Evolutionary conservation across 2,113 vertebrate genomes (phyloP).

Genomic region (Psittacula cyanocephala): DNA sequence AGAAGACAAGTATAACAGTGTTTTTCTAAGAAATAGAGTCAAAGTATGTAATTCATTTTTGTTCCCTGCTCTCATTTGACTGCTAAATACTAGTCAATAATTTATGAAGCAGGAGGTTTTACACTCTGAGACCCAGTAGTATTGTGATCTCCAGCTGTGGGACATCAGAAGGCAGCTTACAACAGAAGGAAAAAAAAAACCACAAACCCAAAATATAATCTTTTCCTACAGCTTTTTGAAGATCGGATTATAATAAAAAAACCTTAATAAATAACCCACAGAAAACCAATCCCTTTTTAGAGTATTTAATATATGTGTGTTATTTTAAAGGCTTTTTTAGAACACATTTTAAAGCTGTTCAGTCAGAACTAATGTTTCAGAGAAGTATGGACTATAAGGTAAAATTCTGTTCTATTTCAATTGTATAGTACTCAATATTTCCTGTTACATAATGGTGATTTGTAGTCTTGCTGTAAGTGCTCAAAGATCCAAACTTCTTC

Average conservation of each 20-base stretch:
- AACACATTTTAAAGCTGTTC: background rate
- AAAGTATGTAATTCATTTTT: background rate
- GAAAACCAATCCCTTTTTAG: background rate
- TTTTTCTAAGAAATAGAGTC: background rate
- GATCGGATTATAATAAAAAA: background rate
- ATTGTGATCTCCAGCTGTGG: background rate
- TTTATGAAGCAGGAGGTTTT: background rate
- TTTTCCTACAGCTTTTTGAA: background rate
- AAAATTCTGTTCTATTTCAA: background rate
- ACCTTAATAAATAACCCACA: background rate
- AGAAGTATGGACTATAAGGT: background rate
- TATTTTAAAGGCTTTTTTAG: background rate
- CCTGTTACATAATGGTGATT: background rate
- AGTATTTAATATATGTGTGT: background rate
- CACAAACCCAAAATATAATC: background rate
- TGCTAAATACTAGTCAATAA: background rate
- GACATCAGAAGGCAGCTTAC: background rate
- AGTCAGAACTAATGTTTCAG: background rate
- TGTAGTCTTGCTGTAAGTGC: rapidly evolving
- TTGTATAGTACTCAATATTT: background rate
- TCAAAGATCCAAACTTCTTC: background rate
- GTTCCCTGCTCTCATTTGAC: background rate
- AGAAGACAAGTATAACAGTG: background rate
- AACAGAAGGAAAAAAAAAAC: background rate
- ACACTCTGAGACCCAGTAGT: background rate